Evolutionary conservation across 2,888 invertebrate species (phyloP).

Genomic region (Fabriciana adippe): DNA sequence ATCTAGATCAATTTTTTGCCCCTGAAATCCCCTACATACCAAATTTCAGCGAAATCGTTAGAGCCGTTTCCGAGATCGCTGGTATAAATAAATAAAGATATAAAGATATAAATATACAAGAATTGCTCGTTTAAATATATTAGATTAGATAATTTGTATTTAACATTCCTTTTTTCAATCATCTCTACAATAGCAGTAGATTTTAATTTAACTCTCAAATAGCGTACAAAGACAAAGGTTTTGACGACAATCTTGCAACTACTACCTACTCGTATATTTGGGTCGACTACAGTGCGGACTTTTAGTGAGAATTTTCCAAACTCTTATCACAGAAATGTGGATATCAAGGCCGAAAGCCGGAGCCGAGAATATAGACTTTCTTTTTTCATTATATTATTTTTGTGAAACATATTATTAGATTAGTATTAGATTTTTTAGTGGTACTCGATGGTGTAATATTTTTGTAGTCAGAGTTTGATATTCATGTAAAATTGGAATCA

Average conservation of each 20-base stretch:
- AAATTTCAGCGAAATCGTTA: no score
- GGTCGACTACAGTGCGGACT: conserved; percentile 22
- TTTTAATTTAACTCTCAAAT: conserved; percentile 21
- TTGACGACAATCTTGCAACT: conserved; percentile 22
- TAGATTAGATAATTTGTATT: neutral
- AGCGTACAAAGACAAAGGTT: conserved; percentile 22
- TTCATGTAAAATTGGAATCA: no score
- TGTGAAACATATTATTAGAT: no score
- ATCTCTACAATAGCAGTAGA: neutral
- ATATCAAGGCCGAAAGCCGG: conserved; percentile 5
- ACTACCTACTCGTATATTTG: conserved; percentile 20
- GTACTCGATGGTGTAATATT: no score
- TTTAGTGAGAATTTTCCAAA: conserved; percentile 16
- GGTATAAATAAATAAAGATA: no score
- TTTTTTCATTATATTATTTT: neutral
- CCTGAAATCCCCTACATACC: no score
- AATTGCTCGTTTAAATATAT: no score
- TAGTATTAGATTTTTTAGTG: no score
- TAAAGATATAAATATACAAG: no score
- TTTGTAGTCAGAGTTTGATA: no score
- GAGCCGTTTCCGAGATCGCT: no score
- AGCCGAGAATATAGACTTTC: neutral
- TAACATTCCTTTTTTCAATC: neutral
- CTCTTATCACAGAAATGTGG: conserved; percentile 13
- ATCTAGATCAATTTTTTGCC: no score